Percentiles rank a stretch among this genome's conserved stretches.
Conservation (phyloP, 1,140 invertebrate genomes). For the Lordiphosa stackelbergi region DNA sequence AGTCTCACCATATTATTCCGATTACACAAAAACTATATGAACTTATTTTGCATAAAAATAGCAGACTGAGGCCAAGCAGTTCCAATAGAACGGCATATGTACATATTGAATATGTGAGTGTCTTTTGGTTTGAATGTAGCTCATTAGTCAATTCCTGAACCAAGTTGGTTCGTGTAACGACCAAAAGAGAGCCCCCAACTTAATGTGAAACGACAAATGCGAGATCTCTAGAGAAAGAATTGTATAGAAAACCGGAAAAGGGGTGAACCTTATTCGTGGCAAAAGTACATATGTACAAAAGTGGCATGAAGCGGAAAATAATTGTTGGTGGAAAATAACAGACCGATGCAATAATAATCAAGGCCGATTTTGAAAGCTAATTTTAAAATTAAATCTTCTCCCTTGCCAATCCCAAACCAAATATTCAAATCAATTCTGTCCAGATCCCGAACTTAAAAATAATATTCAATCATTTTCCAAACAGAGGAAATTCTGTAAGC, state of each 20-base stretch:
- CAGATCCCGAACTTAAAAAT: too few relatives aligned
- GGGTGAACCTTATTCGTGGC: slow-evolving; percentile 51
- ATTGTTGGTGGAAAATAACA: too few relatives aligned
- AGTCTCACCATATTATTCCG: slow-evolving; percentile 53
- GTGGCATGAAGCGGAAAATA: too few relatives aligned
- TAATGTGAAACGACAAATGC: slow-evolving; percentile 58
- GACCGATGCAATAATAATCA: too few relatives aligned
- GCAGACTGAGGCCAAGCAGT: slow-evolving; percentile 28
- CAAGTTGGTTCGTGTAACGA: slow-evolving; percentile 57
- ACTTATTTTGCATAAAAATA: slow-evolving; percentile 61
- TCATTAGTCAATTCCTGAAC: slow-evolving; percentile 62
- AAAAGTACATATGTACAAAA: not conserved
- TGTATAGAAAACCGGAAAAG: slow-evolving; percentile 20
- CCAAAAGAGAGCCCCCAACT: slow-evolving; percentile 40
- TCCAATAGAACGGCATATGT: slow-evolving; percentile 1
- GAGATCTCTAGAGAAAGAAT: slow-evolving; percentile 52
- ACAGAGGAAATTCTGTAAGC: too few relatives aligned
- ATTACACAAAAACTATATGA: slow-evolving; percentile 49
- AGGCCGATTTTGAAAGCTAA: too few relatives aligned
- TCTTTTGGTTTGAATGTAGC: slow-evolving; percentile 7
- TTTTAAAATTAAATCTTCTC: too few relatives aligned
- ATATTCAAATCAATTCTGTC: too few relatives aligned
- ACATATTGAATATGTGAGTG: not conserved
- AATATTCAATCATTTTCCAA: too few relatives aligned
- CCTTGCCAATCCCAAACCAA: too few relatives aligned